A percentile compares a stretch with the other conserved stretches of the same genome.
Conservation (phyloP, 2,888 invertebrate genomes). For the Trissolcus japonicus region DNA sequence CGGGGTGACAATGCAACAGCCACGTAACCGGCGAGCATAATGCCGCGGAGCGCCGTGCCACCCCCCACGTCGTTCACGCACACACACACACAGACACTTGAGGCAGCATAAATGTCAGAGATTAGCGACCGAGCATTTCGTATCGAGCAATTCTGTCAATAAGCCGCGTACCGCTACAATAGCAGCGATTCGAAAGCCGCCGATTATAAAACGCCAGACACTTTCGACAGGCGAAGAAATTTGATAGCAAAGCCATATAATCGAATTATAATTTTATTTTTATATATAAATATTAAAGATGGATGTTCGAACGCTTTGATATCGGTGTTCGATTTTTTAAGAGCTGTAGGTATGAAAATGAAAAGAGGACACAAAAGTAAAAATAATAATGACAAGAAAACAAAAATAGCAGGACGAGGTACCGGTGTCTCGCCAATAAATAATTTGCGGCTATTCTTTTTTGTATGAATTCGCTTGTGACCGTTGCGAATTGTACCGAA, state of each 20-base stretch:
- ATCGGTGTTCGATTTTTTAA: neutral
- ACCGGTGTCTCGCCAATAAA: constrained; percentile 44
- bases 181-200: constrained; percentile 72
- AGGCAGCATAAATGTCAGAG: constrained; percentile 72
- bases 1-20: constrained; percentile 67
- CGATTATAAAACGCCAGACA: constrained; percentile 71
- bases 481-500: constrained; percentile 67
- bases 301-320: neutral
- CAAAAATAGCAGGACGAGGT: constrained; percentile 20
- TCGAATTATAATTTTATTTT: too few species aligned
- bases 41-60: constrained; percentile 67
- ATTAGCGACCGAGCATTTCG: constrained; percentile 71
- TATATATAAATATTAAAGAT: too few species aligned
- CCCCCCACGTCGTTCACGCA: constrained; percentile 23
- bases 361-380: constrained; percentile 1
- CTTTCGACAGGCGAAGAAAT: constrained; percentile 55
- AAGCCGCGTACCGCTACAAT: constrained; percentile 67
- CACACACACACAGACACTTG: constrained; percentile 48
- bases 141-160: constrained; percentile 74
- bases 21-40: constrained; percentile 65
- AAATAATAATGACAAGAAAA: neutral
- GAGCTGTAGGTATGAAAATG: neutral
- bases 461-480: constrained; percentile 50
- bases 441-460: constrained; percentile 54
- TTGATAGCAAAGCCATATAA: neutral